Conservation (phyloP, 2,113 vertebrate genomes). For the Peromyscus polionotus region DNA sequence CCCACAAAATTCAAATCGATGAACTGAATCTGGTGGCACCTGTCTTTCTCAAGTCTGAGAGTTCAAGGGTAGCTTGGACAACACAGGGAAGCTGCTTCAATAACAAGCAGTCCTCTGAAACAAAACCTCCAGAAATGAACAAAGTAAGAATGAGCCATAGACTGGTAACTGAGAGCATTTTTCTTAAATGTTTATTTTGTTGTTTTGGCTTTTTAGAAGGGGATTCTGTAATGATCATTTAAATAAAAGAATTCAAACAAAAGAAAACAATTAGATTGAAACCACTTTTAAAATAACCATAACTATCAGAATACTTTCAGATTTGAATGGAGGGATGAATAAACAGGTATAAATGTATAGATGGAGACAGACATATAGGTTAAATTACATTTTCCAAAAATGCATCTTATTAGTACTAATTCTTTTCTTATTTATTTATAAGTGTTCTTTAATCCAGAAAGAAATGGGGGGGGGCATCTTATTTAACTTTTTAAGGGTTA, state of each 20-base stretch:
- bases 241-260: background rate
- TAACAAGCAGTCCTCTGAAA: background rate
- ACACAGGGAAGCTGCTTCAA: background rate
- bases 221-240: background rate
- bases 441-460: background rate
- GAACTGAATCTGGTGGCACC: background rate
- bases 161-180: background rate
- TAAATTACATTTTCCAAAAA: background rate
- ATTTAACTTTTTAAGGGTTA: background rate
- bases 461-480: too few relatives aligned
- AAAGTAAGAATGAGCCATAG: background rate
- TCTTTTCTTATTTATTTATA: background rate
- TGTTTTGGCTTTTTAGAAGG: background rate
- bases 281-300: background rate
- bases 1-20: background rate
- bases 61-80: background rate
- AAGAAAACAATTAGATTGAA: background rate
- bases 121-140: background rate
- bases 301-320: background rate
- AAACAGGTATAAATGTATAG: background rate
- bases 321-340: background rate
- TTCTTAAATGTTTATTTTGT: background rate
- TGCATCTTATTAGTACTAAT: background rate
- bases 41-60: background rate
- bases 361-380: background rate